A percentile compares a stretch with the other conserved stretches of the same genome.
phyloP scores from a whole-genome alignment of 2,113 vertebrate genomes.

The Piliocolobus tephrosceles region DNA sequence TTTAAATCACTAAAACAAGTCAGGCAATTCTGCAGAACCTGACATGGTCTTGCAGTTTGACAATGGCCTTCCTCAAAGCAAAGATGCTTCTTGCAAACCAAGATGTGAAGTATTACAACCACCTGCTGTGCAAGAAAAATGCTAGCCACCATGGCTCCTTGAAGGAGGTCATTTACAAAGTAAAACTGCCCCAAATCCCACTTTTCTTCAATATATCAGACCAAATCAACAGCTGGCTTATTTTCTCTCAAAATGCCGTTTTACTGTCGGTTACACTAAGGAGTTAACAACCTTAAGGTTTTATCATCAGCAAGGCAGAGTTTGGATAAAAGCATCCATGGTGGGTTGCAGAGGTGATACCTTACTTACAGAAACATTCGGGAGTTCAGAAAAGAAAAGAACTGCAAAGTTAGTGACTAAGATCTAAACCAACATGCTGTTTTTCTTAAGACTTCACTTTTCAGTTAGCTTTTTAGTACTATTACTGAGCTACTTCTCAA shows the following conservation, averaged over 20 bases:
- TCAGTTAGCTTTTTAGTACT: neutral
- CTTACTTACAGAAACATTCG: neutral
- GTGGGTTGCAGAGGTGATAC: neutral
- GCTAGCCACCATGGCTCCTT: neutral
- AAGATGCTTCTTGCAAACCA: constrained; percentile 10
- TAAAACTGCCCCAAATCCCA: neutral
- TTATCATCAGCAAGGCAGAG: neutral
- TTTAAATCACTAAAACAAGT: neutral
- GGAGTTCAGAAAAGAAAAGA: neutral
- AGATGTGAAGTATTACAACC: neutral
- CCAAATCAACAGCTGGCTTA: neutral
- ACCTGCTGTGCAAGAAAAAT: neutral
- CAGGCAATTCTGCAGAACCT: neutral
- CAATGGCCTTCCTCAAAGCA: neutral
- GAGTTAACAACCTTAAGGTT: neutral
- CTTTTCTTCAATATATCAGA: neutral
- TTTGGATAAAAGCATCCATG: neutral
- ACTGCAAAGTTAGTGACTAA: neutral
- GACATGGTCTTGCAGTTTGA: neutral
- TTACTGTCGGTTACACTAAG: neutral
- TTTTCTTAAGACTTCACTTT: neutral
- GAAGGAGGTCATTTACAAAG: neutral
- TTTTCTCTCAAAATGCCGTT: neutral
- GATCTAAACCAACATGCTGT: neutral
- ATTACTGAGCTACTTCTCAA: neutral